Evolutionary conservation across 2,888 invertebrate genomes (phyloP), one percentile per base, ranked within the genome.

Genomic region (Thecocarcelia acutangulata): DNA sequence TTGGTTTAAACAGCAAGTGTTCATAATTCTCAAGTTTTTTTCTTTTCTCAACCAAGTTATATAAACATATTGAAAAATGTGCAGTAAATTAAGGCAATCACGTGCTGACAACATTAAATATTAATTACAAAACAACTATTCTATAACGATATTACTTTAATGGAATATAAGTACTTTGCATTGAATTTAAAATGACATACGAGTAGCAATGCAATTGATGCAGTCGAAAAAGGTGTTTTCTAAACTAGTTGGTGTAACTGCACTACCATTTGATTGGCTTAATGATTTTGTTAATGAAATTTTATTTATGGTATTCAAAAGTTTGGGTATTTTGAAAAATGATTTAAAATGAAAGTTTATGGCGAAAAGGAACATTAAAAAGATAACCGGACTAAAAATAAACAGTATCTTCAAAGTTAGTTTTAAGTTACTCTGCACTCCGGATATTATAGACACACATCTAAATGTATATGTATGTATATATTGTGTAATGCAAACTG

Each of bases 41-140:
- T 52, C 48, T 37, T 33, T 37, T 19, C 11, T 61, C 50, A 33
- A 33, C 9, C 33, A 33, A 33, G 33, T 50, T n/a, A n/a, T n/a
- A n/a, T n/a, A n/a, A 48, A 52, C 21, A 44, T 42, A 50, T 24
- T 48, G 21, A 37, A 58, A 66, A 52, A 15, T 17, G 72, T 79
- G 78, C 78, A 79, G 44, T 52, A 59, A 72, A 58, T 42, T 70
- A 64, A 72, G 66, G 15, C 72, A 78, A 78, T 66, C 50, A 78
- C 72, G 72, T 78, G 78, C 78, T 72, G 64, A 58, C 40, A 58
- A 66, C 4, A 64, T 40, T 44, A 58, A 40, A 56, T 24, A 37
- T 56, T 54, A 13, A 54, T 54, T 44, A 28, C 63, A 33, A 21
- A 64, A 61, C 28, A 37, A 42, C 69, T 70, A 77, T 37, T 63